These are phyloP conservation scores for Eucriotettix oculatus DNA, from an alignment of 2,888 invertebrate species.

Conservation along the genomic window DNA sequence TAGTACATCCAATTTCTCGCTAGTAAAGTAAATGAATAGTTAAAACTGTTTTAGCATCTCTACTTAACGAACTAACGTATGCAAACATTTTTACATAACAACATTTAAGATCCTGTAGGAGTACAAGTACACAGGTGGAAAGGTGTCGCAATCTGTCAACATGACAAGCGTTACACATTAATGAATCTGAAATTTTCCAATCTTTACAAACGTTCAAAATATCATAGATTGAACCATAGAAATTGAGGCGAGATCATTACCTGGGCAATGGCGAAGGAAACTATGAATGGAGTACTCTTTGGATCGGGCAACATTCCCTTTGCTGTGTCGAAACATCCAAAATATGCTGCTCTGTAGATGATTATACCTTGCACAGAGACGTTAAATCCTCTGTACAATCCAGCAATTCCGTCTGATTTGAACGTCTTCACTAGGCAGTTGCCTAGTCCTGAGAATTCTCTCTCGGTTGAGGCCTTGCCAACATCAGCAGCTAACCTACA, in stretches of 20 bases:
- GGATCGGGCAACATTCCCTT: slow-evolving; percentile 28
- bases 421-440: slow-evolving; percentile 29
- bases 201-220: not conserved
- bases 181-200: no score
- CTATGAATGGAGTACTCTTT: slow-evolving; percentile 25
- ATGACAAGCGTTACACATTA: not conserved
- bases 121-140: no score
- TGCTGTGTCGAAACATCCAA: slow-evolving; percentile 31
- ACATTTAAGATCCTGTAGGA: no score
- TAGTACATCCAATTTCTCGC: no score
- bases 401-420: slow-evolving; percentile 28
- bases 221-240: not conserved
- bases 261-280: slow-evolving; percentile 25
- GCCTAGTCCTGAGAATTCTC: slow-evolving; percentile 33
- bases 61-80: no score
- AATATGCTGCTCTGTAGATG: slow-evolving; percentile 32
- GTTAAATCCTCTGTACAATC: slow-evolving; percentile 31
- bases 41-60: no score
- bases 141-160: not conserved
- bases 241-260: not conserved
- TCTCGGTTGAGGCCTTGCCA: slow-evolving; percentile 20
- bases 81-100: no score
- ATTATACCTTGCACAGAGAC: slow-evolving; percentile 32
- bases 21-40: no score
- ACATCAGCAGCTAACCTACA: slow-evolving; percentile 23